phyloP scores from a whole-genome alignment of 2,888 invertebrate genomes.

The Philopedon plagiatum region DNA sequence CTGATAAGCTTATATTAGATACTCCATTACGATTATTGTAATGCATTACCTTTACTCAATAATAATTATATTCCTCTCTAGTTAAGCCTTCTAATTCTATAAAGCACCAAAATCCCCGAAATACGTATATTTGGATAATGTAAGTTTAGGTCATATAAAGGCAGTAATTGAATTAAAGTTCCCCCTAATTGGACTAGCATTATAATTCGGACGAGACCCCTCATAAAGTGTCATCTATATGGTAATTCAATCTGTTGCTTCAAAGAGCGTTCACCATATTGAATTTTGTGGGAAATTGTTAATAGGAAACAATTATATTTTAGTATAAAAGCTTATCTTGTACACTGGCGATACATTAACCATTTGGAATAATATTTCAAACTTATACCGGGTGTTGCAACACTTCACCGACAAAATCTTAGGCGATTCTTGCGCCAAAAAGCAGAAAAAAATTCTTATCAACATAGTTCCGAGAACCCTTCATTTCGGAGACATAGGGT shows the following conservation, averaged over 20 bases:
- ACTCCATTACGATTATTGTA: too few relatives aligned
- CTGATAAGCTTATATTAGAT: too few relatives aligned
- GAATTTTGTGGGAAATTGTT: conserved; percentile 12
- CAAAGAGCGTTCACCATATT: conserved; percentile 14
- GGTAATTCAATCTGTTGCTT: conserved; percentile 38
- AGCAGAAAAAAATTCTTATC: too few relatives aligned
- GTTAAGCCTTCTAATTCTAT: conserved; percentile 5
- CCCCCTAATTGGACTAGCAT: conserved; percentile 43
- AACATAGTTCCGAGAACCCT: too few relatives aligned
- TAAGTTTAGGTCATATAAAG: conserved; percentile 37
- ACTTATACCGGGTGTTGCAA: too few relatives aligned
- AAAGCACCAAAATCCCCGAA: conserved; percentile 24
- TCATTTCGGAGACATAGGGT: too few relatives aligned
- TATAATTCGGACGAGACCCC: conserved; percentile 24
- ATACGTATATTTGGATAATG: conserved; percentile 30
- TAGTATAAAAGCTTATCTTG: too few relatives aligned
- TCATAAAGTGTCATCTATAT: conserved; percentile 43
- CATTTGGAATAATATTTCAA: too few relatives aligned
- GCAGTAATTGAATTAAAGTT: conserved; percentile 43
- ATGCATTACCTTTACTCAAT: not conserved
- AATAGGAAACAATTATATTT: not conserved
- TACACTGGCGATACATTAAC: too few relatives aligned
- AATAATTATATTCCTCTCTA: not conserved
- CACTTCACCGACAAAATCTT: too few relatives aligned
- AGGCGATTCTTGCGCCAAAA: too few relatives aligned